Base-by-base conservation (phyloP, 64 coral and sea anemone genomes). In the Montipora capricornis region DNA sequence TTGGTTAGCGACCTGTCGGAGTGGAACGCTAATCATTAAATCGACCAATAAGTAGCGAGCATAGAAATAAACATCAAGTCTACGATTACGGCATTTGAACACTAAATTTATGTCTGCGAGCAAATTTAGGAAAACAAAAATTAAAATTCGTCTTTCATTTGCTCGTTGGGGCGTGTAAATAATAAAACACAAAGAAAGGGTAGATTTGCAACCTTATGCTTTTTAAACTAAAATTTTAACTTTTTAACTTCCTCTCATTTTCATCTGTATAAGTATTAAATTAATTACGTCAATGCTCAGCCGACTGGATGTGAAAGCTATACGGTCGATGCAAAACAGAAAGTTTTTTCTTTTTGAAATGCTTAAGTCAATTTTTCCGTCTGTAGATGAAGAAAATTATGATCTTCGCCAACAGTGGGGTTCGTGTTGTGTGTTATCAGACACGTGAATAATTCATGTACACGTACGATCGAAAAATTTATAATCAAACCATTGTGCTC, bases 1-100 rank as follows among this genome's bases (percentile, higher is more conserved):
- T 98, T 98, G 96, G 96, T 51, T 95, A 83, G 49, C 73, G 53
- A 91, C 80, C 83, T 97, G 95, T 97, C 95, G 95, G 92, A 97
- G 94, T 92, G 91, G 77, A 98, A 98, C 89, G 79, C 74, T 74
- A 80, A 75, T 94, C 22, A 55, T 92, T 89, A 77, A 78, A 44
- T 69, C 20, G 94, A 29, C 96, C 96, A 98, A 98, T 98, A 46
- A 85, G 45, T 45, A 19, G 46, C 6, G 10, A 76, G 53, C 61
- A 49, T 45, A 73, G 50, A 2, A 75, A 73, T 95, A 87, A 89
- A 58, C 82, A 89, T 60, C 82, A 88, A 58, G 82, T 87, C 68
- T 71, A 53, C 64, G 10, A 92, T 89, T 97, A 89, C 96, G 84
- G 75, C 60, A 57, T 77, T 91, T 89, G 47, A 97, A 78, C 45